Evolutionary conservation across 2,797 vertebrate species (phyloP).

Genomic region (Gila robusta): DNA sequence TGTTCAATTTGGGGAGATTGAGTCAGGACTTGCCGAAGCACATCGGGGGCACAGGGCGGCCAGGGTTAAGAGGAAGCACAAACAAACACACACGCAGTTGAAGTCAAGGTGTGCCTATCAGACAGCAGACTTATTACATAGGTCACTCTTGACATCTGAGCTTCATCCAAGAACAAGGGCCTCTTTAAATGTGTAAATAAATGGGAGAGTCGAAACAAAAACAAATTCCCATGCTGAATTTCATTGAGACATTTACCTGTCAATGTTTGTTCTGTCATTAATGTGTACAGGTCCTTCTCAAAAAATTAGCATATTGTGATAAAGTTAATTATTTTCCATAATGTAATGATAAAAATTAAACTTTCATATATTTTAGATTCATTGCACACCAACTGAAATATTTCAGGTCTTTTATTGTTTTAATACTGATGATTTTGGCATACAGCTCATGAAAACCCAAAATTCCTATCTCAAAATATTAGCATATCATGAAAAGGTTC

Average conservation of each 20-base stretch:
- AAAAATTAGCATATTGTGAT: too few relatives aligned
- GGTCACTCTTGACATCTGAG: neutral
- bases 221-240: neutral
- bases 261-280: neutral
- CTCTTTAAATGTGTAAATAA: constrained; percentile 6
- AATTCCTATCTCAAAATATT: too few relatives aligned
- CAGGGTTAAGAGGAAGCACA: constrained; percentile 32
- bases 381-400: too few relatives aligned
- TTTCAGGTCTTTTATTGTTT: too few relatives aligned
- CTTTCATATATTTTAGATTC: too few relatives aligned
- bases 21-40: constrained; percentile 25
- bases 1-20: constrained; percentile 41
- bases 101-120: constrained; percentile 18
- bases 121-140: neutral
- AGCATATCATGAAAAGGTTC: too few relatives aligned
- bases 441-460: too few relatives aligned
- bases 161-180: neutral
- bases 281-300: too few relatives aligned
- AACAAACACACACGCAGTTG: neutral
- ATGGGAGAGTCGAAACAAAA: neutral
- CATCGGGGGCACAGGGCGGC: constrained; percentile 7
- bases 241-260: neutral
- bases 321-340: too few relatives aligned
- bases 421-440: too few relatives aligned
- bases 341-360: too few relatives aligned